Base-by-base conservation (phyloP, 1,140 invertebrate species). In the Atta texana region DNA sequence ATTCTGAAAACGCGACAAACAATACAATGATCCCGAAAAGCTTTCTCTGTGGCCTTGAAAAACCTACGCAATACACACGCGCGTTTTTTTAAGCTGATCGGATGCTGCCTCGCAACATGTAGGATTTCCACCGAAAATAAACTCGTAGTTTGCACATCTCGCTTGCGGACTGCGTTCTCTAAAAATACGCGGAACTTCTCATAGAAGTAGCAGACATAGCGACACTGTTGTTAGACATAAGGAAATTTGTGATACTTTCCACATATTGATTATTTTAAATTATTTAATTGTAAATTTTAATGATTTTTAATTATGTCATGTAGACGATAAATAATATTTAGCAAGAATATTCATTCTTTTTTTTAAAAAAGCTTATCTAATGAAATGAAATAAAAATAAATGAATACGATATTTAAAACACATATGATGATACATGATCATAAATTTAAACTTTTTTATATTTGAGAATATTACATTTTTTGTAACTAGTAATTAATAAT, bases 121-220 rank as follows among this genome's bases (percentile, higher is more conserved):
- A 85, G n/a, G 21, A 55, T 75, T 53, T 68, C 3, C 24, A 44
- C 71, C 31, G 31, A 84, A 84, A 89, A 90, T 89, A 90, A 84
- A 89, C 55, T 34, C n/a, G 8, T 44, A 49, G 14, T 69, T 84
- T 49, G 69, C 61, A 69, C 28, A 64, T 76, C 21, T 3, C 18
- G 34, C 24, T 31, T 44, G 68, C 69, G 53, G 55, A 59, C 74
- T 44, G 31, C 44, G 44, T 24, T 34, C 24, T 55, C 53, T 63
- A 86, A 76, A 89, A 88, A 89, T 89, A 86, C 77, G 68, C 63
- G 34, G 63, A 64, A 57, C 49, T 44, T 76, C 61, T 84, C 34
- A 55, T 75, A 3, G 39, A 74, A 49, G 3, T 18, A 21, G 68
- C 34, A 18, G 24, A 14, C 8, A 31, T 3, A 8, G 39, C 34